Conservation (phyloP, 1,140 invertebrate genomes). For the Cyclargus thomasi region DNA sequence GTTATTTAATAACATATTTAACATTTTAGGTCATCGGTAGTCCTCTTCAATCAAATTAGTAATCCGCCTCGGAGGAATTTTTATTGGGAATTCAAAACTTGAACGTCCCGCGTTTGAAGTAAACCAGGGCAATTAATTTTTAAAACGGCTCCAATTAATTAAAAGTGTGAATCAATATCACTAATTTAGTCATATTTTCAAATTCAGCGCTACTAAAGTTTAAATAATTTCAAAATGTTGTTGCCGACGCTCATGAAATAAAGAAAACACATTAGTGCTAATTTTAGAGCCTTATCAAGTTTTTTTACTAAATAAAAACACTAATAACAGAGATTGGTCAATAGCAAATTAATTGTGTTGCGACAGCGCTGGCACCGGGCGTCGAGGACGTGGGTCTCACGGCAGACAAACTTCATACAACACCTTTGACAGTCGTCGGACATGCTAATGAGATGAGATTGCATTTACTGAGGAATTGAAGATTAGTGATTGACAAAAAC, state of each 20-base stretch:
- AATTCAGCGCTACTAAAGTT: too few species aligned
- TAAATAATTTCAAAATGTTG: not conserved
- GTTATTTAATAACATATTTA: slow-evolving; percentile 13
- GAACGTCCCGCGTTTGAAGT: not conserved
- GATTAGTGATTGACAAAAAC: not conserved
- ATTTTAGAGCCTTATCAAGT: not conserved
- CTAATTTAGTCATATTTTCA: not conserved
- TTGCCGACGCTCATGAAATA: not conserved
- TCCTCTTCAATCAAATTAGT: not conserved
- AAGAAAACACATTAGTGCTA: not conserved
- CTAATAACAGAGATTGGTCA: slow-evolving; percentile 8
- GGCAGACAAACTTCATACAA: slow-evolving; percentile 40
- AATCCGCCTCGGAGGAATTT: not conserved
- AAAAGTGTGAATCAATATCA: not conserved
- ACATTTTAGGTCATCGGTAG: not conserved
- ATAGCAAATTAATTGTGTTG: slow-evolving; percentile 15
- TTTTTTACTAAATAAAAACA: not conserved
- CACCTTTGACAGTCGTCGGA: slow-evolving; percentile 20
- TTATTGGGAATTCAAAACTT: not conserved
- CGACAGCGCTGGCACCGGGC: slow-evolving; percentile 27
- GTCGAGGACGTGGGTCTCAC: slow-evolving; percentile 48
- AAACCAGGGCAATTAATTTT: not conserved
- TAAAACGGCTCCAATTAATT: not conserved
- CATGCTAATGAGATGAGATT: not conserved
- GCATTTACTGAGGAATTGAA: not conserved